phyloP scores from a whole-genome alignment of 1,140 invertebrate species.

The Macrobrachium nipponense region DNA sequence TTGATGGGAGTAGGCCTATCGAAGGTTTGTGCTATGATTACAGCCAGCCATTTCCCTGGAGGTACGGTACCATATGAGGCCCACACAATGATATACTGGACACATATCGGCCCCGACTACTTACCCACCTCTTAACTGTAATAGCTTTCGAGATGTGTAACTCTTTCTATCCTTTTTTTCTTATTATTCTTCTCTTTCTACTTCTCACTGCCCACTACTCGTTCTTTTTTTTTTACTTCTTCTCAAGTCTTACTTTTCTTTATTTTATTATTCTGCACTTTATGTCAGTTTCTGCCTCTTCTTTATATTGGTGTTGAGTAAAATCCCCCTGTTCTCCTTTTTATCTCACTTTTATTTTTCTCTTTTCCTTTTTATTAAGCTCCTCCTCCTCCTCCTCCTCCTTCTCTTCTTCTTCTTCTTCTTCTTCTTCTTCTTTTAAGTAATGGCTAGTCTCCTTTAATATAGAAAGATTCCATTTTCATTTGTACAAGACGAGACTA shows the following conservation, averaged over 20 bases:
- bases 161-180: background rate
- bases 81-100: too few species aligned
- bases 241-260: background rate
- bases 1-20: too few species aligned
- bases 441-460: background rate
- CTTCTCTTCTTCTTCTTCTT: background rate
- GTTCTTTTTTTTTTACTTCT: background rate
- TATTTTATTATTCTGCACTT: background rate
- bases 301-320: background rate
- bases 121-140: slow-evolving; percentile 2
- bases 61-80: too few species aligned
- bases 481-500: too few species aligned
- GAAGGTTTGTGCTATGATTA: too few species aligned
- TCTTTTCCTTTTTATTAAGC: background rate
- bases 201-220: background rate
- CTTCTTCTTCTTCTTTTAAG: background rate
- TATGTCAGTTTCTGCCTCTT: background rate
- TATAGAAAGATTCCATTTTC: background rate
- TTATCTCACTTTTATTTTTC: background rate
- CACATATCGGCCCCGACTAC: too few species aligned
- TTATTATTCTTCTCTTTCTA: background rate
- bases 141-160: background rate
- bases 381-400: background rate
- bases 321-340: background rate
- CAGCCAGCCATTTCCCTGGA: too few species aligned